Base-by-base conservation (phyloP, 2,113 vertebrate genomes). In the Pseudonaja textilis region DNA sequence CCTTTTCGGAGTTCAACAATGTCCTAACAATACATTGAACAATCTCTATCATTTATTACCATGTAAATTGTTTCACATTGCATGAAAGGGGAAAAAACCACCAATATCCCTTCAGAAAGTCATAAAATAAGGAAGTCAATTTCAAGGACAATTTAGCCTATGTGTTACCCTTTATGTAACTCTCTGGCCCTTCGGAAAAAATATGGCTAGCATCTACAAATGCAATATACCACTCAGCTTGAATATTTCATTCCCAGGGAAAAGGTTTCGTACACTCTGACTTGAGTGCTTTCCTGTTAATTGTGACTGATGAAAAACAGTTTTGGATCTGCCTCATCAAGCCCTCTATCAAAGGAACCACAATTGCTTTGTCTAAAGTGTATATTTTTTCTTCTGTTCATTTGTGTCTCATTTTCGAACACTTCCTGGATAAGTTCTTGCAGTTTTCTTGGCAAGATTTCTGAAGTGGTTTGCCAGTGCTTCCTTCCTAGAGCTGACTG, bases 81-180 rank as follows among this genome's bases (percentile, higher is more conserved):
- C 92, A 96, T 95, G 59, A 90, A 95, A 56, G 87, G 56, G 56
- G 16, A 95, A 22, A 0, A 9, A 59, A 7, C 3, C 23, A 97
- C 97, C 98, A 97, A 98, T 98, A 97, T 97, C 97, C 92, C 95
- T 96, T 97, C 96, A 95, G 97, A 97, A 97, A 97, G 97, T 98
- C 97, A 98, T 98, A 98, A 98, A 98, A 98, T 97, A 98, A 98
- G 98, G 97, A 98, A 98, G 98, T 98, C 98, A 98, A 98, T 98
- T 98, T 98, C 98, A 98, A 98, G 98, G 98, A 97, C 97, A 98
- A 98, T 98, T 98, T 98, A 98, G 96, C 96, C 97, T 97, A 97
- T 97, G 97, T 97, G 98, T 97, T 97, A 96, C 97, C 97, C 96
- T 97, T 97, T 96, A 91, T 93, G 94, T 96, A 96, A 96, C 96